Evolutionary conservation across 2,113 vertebrate species (phyloP).

Genomic region (Tonatia bakeri): DNA sequence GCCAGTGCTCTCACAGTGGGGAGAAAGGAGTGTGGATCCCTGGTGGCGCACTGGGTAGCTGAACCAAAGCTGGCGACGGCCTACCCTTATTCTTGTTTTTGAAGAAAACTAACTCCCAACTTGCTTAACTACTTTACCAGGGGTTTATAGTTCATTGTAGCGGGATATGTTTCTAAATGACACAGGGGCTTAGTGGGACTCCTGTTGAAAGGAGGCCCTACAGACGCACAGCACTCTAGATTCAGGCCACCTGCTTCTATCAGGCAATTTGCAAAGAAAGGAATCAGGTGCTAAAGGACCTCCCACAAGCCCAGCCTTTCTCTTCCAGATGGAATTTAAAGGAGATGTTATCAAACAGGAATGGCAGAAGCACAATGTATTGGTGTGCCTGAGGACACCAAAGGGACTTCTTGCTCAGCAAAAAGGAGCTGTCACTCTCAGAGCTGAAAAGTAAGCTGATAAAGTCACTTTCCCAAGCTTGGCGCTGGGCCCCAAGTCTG

Average conservation of each 20-base stretch:
- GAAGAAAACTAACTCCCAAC: background rate
- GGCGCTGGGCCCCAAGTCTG: background rate
- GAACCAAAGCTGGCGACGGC: background rate
- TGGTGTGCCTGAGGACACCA: background rate
- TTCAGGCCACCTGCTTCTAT: background rate
- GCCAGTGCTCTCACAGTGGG: background rate
- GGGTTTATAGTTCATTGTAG: background rate
- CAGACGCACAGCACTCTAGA: background rate
- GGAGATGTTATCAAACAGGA: background rate
- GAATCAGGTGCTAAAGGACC: background rate
- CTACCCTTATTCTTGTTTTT: background rate
- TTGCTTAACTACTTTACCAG: background rate
- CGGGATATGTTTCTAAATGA: background rate
- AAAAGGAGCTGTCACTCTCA: background rate
- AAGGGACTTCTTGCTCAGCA: background rate
- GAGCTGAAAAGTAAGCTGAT: background rate
- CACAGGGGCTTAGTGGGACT: background rate
- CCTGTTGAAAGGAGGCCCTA: background rate
- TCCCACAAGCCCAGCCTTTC: background rate
- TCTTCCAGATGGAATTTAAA: background rate
- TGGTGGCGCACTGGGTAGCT: no score
- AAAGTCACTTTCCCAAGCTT: background rate
- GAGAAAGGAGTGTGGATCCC: background rate
- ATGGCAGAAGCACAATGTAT: background rate
- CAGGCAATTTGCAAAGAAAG: background rate